Conservation (phyloP, 1,140 invertebrate species). For the Drosophila tani region DNA sequence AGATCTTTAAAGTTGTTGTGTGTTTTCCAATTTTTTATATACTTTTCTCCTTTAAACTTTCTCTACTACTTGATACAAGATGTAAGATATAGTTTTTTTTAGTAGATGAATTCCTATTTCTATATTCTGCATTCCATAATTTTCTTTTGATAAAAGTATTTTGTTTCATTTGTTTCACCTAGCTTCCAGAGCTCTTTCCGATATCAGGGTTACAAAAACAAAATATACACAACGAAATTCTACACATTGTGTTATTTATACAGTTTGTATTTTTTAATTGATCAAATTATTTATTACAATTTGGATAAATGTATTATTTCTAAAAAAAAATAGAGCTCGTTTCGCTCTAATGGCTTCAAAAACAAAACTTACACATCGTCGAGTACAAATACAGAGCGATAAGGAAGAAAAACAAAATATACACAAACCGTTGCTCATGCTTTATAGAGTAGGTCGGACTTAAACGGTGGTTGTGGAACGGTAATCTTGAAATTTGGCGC, state of each 20-base stretch:
- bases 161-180: neutral
- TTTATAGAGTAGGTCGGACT: too few relatives aligned
- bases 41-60: too few relatives aligned
- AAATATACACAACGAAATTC: neutral
- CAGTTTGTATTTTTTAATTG: neutral
- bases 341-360: neutral
- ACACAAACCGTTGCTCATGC: neutral
- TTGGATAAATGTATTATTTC: neutral
- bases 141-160: neutral
- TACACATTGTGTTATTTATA: neutral
- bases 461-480: neutral
- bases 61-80: too few relatives aligned
- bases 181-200: neutral
- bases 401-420: neutral
- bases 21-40: too few relatives aligned
- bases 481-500: neutral
- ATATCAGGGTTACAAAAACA: neutral
- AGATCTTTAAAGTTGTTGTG: too few relatives aligned
- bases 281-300: neutral
- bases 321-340: neutral
- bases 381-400: neutral
- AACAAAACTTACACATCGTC: neutral
- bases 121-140: neutral
- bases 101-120: neutral
- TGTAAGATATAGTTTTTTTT: neutral